Conservation (phyloP, 92 coral and sea anemone genomes). For the Blastomussa wellsi region DNA sequence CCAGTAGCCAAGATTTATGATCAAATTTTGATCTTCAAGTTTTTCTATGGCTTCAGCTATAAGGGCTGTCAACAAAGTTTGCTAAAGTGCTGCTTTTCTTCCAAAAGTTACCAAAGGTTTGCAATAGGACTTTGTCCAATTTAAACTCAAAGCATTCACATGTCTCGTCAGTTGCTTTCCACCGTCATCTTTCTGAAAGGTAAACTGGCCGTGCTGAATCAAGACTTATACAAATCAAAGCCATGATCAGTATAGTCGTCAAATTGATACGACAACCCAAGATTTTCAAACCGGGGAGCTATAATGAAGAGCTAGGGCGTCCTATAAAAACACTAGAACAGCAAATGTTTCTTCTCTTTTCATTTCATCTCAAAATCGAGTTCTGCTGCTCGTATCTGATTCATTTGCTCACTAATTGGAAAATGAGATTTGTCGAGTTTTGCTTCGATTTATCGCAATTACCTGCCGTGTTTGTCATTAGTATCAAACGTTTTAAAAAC, state of each 20-base stretch:
- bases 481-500: constrained; percentile 37
- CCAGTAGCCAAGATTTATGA: neutral
- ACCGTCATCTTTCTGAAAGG: neutral
- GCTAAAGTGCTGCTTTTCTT: neutral
- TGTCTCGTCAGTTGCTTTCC: neutral
- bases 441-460: constrained; percentile 6
- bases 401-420: neutral
- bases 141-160: neutral
- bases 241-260: too few relatives aligned
- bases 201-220: too few relatives aligned
- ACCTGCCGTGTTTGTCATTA: constrained; percentile 19
- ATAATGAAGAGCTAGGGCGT: neutral
- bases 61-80: neutral
- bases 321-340: neutral
- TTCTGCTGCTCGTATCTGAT: neutral
- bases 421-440: constrained; percentile 5
- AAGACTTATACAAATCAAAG: neutral
- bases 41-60: neutral
- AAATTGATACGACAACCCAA: too few relatives aligned
- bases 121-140: neutral
- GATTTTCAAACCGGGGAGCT: neutral
- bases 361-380: neutral
- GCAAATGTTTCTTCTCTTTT: neutral
- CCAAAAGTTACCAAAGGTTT: neutral
- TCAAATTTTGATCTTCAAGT: neutral